Evolutionary conservation across 2,888 invertebrate species (phyloP).

Genomic region (Disparrhopalites patrizii): DNA sequence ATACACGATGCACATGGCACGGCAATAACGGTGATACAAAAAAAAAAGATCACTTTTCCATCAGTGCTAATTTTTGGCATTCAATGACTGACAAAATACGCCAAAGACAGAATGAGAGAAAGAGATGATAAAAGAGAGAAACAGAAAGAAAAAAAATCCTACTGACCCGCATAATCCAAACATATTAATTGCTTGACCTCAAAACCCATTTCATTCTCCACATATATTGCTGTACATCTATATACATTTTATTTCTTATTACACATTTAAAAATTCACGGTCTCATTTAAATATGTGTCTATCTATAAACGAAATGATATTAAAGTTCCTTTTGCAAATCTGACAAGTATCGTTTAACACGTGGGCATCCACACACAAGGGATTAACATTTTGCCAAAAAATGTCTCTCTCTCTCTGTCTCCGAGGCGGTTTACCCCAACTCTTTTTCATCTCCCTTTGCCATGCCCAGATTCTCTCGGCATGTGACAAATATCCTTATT

Average conservation of each 20-base stretch:
- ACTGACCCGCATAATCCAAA: conserved; percentile 31
- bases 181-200: conserved; percentile 26
- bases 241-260: no score
- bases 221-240: no score
- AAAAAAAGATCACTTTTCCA: conserved; percentile 21
- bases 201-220: conserved; percentile 24
- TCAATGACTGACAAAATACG: neutral
- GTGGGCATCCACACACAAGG: no score
- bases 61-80: neutral
- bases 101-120: neutral
- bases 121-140: neutral
- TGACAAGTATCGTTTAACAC: no score
- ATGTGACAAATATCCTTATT: no score
- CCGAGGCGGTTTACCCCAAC: no score
- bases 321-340: no score
- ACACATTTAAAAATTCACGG: neutral
- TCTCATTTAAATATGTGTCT: neutral
- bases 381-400: no score
- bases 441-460: no score
- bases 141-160: conserved; percentile 12
- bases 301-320: no score
- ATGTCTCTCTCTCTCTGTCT: no score
- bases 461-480: no score
- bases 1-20: neutral
- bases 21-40: neutral